These are phyloP conservation scores for Stenopsyche tienmushanensis DNA, from an alignment of 1,140 invertebrate genomes.

Conservation along the genomic window DNA sequence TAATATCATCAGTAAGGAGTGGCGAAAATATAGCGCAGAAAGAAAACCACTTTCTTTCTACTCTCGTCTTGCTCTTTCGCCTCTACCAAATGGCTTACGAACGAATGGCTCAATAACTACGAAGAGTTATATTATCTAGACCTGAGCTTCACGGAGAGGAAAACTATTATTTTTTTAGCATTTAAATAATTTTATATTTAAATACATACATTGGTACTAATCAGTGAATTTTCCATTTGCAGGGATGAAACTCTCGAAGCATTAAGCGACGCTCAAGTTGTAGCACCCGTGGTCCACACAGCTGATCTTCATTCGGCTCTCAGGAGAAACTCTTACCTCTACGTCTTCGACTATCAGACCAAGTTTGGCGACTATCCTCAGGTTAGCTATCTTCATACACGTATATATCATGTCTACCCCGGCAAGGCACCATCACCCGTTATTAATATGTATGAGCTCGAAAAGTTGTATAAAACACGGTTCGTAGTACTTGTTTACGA, in stretches of 20 bases:
- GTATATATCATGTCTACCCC: background rate
- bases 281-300: conserved; percentile 89
- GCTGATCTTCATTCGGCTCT: conserved; percentile 88
- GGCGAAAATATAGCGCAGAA: conserved; percentile 14
- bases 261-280: conserved; percentile 89
- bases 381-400: conserved; percentile 58
- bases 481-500: background rate
- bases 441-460: background rate
- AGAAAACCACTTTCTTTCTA: background rate
- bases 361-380: conserved; percentile 87
- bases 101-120: conserved; percentile 33
- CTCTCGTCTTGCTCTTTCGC: conserved; percentile 11
- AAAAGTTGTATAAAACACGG: background rate
- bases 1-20: conserved; percentile 12
- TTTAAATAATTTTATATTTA: background rate
- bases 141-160: too few relatives aligned
- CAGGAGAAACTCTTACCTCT: conserved; percentile 82
- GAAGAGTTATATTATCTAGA: too few relatives aligned
- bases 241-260: conserved; percentile 93
- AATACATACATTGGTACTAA: background rate
- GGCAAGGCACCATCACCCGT: background rate
- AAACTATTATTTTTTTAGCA: background rate
- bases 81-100: conserved; percentile 34
- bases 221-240: conserved; percentile 38
- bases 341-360: conserved; percentile 93